Evolutionary conservation across 2,113 vertebrate genomes (phyloP), one percentile per base, ranked within the genome.

Genomic region (Chunga burmeisteri): DNA sequence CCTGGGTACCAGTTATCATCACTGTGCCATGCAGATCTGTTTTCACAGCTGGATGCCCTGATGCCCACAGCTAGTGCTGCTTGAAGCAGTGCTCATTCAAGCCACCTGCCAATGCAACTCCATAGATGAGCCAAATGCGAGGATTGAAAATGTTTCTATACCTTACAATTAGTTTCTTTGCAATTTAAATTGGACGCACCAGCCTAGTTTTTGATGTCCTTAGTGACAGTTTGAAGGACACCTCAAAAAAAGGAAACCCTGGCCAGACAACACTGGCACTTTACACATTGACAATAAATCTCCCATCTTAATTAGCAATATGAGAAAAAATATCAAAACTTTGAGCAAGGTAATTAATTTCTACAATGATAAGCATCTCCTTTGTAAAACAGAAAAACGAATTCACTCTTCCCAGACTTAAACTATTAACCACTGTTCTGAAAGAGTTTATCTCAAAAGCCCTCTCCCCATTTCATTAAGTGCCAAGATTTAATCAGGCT

Each of bases 61-160:
- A 72, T 90, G 91, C 83, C 92, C 87, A 93, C 66, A 94, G 88
- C 94, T 94, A 83, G 11, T 23, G 95, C 73, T 91, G 81, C 92
- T 94, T 93, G 91, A 96, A 94, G 79, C 93, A 91, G 78, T 5
- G 30, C 44, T 97, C 94, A 81, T 93, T 96, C 93, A 96, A 96
- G 59, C 27, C 86, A 95, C 94, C 94, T 97, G 93, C 96, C 97
- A 98, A 84, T 22, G 32, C 40, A 87, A 5, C 27, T 55, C 56
- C 53, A 86, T 27, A 81, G 66, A 95, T 94, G 75, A 97, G 72
- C 92, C 92, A 96, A 96, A 95, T 92, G 72, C 79, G 77, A 89
- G 88, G 82, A 67, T 1, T 85, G 70, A 63, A 67, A 91, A 74
- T 16, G 10, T 92, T 87, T 77, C 63, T 81, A 10, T 90, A 62